Base-by-base conservation (phyloP, 2,888 invertebrate genomes). In the Stramonita haemastoma region DNA sequence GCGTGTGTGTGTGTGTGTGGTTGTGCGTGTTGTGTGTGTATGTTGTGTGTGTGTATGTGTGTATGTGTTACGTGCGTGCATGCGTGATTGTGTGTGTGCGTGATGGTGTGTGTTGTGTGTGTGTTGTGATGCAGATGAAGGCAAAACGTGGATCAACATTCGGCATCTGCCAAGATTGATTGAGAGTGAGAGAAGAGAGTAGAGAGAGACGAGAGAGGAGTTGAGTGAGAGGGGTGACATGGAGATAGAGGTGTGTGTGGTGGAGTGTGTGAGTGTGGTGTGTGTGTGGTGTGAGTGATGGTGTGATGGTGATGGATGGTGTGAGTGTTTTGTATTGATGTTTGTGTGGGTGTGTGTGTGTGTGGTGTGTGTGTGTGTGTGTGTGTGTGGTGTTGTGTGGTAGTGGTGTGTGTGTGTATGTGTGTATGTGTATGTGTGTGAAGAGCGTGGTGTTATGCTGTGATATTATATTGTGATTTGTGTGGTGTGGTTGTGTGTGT, bases 1-100 rank as follows among this genome's bases (percentile, higher is more conserved):
- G 34, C 34, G 83, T 83, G 83, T 29, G 77, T 29, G 83, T 83
- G 36, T 83, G 83, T 83, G 83, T 83, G 81, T 81, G 81, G 46
- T 46, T 2, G 46, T 46, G 46, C 8, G 46, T 46, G 46, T 46
- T 46, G 46, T 46, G 46, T 46, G 46, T 46, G 46, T 46, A 8
- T 46, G 46, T 2, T 46, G 46, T 46, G 46, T 46, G 46, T 46
- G 46, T 46, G 46, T 46, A 8, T 46, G 46, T 46, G 46, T 46
- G 46, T 46, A 8, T 46, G 46, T 46, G 46, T 2, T 46, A 8
- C 8, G 46, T 46, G 46, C 8, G 46, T 46, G 46, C n/a, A n/a
- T 11, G 34, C 32, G 32, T 2, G 60, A n/a, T n/a, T n/a, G n/a
- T n/a, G n/a, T n/a, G 22, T 60, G 19, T 60, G 15, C 8, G 8